Evolutionary conservation across 2,888 invertebrate species (phyloP).

Genomic region (Hyposoter dolosus): DNA sequence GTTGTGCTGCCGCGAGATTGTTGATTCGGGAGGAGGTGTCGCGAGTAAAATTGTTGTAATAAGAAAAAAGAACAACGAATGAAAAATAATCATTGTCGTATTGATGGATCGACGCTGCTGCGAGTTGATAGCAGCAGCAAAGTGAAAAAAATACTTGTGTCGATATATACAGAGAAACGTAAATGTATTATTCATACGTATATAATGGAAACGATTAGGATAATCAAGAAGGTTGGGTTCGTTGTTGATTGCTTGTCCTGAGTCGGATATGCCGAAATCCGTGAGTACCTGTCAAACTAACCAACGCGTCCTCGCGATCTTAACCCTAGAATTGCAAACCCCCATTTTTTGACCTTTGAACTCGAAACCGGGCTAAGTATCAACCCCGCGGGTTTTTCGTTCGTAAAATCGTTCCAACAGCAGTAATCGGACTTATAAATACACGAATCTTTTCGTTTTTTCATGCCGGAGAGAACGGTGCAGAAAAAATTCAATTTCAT

Average conservation of each 20-base stretch:
- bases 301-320: not conserved
- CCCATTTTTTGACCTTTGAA: no score
- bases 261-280: conserved; percentile 80
- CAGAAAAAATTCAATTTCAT: no score
- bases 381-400: no score
- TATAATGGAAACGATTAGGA: conserved; percentile 46
- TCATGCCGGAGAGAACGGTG: no score
- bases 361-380: no score
- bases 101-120: conserved; percentile 39
- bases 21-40: conserved; percentile 30
- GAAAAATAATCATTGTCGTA: conserved; percentile 3
- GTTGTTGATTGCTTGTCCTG: conserved; percentile 71
- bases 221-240: conserved; percentile 55
- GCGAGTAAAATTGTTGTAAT: not conserved
- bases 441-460: no score
- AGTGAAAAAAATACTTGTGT: conserved; percentile 25
- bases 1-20: conserved; percentile 9
- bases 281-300: conserved; percentile 66
- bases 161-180: conserved; percentile 21
- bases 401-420: no score
- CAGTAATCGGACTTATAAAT: no score
- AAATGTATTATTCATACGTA: conserved; percentile 16
- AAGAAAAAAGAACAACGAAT: conserved; percentile 3
- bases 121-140: conserved; percentile 47
- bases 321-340: no score